These are phyloP conservation scores for Montipora capricornis DNA, from an alignment of 64 coral and sea anemone species.

Conservation along the genomic window DNA sequence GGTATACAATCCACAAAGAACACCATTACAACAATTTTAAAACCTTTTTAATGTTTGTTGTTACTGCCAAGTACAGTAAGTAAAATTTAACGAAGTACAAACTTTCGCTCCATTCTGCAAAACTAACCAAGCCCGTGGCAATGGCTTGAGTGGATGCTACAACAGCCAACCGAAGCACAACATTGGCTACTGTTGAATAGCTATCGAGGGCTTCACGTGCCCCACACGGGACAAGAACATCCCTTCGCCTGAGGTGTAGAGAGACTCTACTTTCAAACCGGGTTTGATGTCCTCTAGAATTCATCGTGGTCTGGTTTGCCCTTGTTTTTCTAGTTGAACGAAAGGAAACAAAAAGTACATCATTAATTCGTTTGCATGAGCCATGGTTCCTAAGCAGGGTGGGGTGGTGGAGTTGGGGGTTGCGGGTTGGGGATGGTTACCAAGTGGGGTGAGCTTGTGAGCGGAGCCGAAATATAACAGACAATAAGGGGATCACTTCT, in stretches of 20 bases:
- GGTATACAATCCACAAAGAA: background rate
- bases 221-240: background rate
- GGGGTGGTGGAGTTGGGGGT: too few species aligned
- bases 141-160: background rate
- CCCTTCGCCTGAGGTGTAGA: background rate
- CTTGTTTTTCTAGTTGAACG: constrained; percentile 6
- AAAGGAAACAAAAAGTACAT: background rate
- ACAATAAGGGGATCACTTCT: too few species aligned
- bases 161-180: background rate
- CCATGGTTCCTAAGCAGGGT: too few species aligned
- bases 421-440: too few species aligned
- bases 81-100: background rate
- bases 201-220: background rate
- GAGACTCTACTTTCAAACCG: background rate
- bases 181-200: background rate
- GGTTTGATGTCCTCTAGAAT: constrained; percentile 38
- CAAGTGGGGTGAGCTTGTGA: too few species aligned
- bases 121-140: background rate
- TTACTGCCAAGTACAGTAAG: background rate
- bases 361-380: background rate
- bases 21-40: background rate
- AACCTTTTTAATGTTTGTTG: background rate
- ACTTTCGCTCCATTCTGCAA: background rate
- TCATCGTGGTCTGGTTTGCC: constrained; percentile 50
- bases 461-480: too few species aligned